A percentile compares a stretch with the other conserved stretches of the same genome.
Evolutionary conservation across 2,113 vertebrate genomes (phyloP).

Genomic region (Dipodomys ordii): DNA sequence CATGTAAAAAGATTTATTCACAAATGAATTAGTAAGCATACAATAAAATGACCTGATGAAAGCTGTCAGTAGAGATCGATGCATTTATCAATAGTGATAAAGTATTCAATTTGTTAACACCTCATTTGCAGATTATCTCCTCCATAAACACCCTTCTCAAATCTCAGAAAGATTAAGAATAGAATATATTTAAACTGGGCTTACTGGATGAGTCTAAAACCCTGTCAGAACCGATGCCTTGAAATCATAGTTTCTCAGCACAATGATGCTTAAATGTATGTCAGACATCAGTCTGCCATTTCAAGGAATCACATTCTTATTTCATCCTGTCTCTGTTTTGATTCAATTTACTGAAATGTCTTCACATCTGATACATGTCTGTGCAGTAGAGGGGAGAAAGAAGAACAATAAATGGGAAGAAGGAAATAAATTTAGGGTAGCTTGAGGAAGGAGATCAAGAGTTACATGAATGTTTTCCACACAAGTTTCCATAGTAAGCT

Average conservation of each 20-base stretch:
- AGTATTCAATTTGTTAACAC: constrained; percentile 53
- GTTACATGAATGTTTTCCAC: constrained; percentile 42
- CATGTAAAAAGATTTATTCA: background rate
- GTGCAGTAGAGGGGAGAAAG: background rate
- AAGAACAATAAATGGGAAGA: constrained; percentile 10
- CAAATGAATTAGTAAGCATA: constrained; percentile 18
- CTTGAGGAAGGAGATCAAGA: background rate
- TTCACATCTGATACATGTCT: constrained; percentile 77
- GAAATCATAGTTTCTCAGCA: background rate
- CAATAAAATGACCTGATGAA: background rate
- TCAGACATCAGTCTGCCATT: background rate
- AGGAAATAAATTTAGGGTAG: constrained; percentile 21
- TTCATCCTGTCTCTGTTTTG: constrained; percentile 36
- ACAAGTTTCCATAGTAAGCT: constrained; percentile 42
- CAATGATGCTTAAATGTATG: constrained; percentile 36
- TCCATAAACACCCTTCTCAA: constrained; percentile 4
- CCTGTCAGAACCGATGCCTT: constrained; percentile 5
- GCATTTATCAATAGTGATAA: background rate
- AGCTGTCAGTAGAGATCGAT: background rate
- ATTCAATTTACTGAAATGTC: constrained; percentile 79
- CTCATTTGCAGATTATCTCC: constrained; percentile 12
- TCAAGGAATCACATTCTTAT: constrained; percentile 7
- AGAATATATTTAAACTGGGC: constrained; percentile 28
- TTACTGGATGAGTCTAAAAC: constrained; percentile 1
- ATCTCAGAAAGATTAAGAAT: constrained; percentile 40